Conservation (phyloP, 2,797 vertebrate species). For the Ptychadena robeensis region DNA sequence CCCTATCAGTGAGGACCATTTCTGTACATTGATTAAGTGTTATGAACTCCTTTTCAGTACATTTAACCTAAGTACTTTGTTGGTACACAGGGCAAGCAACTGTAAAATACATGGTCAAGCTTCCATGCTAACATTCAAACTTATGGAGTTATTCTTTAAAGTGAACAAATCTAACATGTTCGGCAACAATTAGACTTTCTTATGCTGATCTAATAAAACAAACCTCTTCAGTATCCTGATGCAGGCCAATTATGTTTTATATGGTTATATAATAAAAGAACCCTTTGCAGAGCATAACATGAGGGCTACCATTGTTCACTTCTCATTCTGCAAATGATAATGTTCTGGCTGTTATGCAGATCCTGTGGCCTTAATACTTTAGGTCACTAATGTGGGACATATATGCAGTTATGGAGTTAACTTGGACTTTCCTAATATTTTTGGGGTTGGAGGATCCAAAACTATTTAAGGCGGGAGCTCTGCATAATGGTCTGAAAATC, state of each 20-base stretch:
- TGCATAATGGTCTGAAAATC: not conserved
- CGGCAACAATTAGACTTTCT: not conserved
- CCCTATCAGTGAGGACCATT: not conserved
- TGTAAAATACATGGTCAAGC: not conserved
- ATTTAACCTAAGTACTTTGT: not conserved
- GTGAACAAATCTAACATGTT: not conserved
- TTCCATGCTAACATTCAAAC: not conserved
- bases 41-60: not conserved
- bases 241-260: not conserved
- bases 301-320: not conserved
- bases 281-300: not conserved
- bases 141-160: conserved; percentile 1
- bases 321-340: not conserved
- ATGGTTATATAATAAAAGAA: no score
- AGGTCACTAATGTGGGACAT: no score
- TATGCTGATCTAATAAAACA: not conserved
- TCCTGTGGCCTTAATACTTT: not conserved
- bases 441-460: not conserved
- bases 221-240: not conserved
- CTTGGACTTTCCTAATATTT: not conserved
- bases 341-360: not conserved
- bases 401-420: no score
- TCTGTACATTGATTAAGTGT: not conserved
- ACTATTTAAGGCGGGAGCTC: not conserved
- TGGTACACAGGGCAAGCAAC: not conserved